Base-by-base conservation (phyloP, 2,797 vertebrate genomes). In the Scarus forsteni region DNA sequence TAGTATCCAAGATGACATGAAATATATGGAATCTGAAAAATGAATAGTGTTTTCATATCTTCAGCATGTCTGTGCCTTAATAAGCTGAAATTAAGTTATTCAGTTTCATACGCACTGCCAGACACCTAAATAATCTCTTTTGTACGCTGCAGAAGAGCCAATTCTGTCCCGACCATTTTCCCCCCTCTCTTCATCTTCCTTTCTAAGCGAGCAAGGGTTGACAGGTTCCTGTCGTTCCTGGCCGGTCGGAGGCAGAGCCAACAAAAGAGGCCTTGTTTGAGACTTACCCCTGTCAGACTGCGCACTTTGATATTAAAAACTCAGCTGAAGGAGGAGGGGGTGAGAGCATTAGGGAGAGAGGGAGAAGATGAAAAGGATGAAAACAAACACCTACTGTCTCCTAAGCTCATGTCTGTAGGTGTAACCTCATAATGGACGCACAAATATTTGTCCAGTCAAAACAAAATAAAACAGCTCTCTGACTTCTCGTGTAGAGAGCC, bases 361-460 rank as follows among this genome's bases (percentile, higher is more conserved):
- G 73, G 70, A 76, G 81, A 79, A 87, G 91, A 92, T 90, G 85
- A 92, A 90, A 86, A 89, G 88, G 85, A 85, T 80, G 61, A 91
- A 94, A 94, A 94, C 93, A 94, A 94, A 94, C 89, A 92, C 84
- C 89, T 91, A 90, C 84, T 85, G 89, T 92, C 85, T 91, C 88
- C 83, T 81, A 56, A 83, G 79, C 87, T 77, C 58, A n/a, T 80
- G 92, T 94, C 90, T 93, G 91, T 93, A 93, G 93, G 93, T 94
- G 92, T 91, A 92, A 90, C 92, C 91, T 87, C 91, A 89, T 92
- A 90, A 93, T 89, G 88, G 90, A 92, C 91, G 79, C 86, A 79
- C 92, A 94, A 94, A 94, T 94, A 95, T 94, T 94, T 94, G 89
- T 93, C 91, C 90, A 91, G 90, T 92, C 92, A 92, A 93, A 94